Percentiles rank a stretch among this genome's conserved stretches.
These are phyloP conservation scores for Burhinus bistriatus DNA, from an alignment of 2,113 vertebrate species.

Conservation along the genomic window DNA sequence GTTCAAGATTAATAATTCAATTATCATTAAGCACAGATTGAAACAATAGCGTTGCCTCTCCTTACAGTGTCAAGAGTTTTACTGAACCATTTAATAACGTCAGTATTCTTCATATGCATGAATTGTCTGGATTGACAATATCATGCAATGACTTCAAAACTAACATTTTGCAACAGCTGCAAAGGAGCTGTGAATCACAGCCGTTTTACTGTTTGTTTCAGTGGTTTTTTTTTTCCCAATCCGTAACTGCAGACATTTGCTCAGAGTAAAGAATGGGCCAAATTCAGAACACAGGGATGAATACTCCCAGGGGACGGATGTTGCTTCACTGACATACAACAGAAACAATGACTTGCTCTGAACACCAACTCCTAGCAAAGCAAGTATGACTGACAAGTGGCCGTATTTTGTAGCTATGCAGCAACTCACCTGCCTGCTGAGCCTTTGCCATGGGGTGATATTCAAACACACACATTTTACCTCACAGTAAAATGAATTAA, in stretches of 20 bases:
- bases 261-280: not conserved
- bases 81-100: slow-evolving; percentile 52
- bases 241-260: not conserved
- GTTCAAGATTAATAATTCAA: slow-evolving; percentile 67
- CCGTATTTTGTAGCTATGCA: not conserved
- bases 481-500: not conserved
- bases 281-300: not conserved
- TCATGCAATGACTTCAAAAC: slow-evolving; percentile 28
- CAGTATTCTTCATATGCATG: slow-evolving; percentile 29
- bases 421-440: not conserved
- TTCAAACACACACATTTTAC: not conserved
- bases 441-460: not conserved
- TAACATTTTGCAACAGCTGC: slow-evolving; percentile 11
- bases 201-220: not conserved
- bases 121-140: not conserved
- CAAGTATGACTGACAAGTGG: not conserved
- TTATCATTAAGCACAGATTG: slow-evolving; percentile 67
- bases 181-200: not conserved
- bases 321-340: not conserved
- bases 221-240: not conserved
- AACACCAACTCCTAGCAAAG: not conserved
- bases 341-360: not conserved
- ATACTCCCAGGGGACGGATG: not conserved
- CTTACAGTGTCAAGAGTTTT: slow-evolving; percentile 30
- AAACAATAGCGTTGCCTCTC: slow-evolving; percentile 53